Base-by-base conservation (phyloP, 1,140 invertebrate genomes). In the Semibalanus balanoides region DNA sequence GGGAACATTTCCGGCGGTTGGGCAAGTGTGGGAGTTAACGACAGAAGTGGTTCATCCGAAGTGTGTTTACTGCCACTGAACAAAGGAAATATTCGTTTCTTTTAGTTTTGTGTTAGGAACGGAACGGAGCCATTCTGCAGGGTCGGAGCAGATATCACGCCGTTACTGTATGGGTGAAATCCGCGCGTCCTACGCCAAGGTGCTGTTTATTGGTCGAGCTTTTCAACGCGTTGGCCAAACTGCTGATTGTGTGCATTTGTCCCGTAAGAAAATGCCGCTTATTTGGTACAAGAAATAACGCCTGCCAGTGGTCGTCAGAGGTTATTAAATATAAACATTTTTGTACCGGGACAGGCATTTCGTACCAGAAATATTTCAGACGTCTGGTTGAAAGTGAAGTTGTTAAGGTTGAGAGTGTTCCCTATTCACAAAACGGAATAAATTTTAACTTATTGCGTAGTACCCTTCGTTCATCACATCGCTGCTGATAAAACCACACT, bases 21-120 rank as follows among this genome's bases (percentile, higher is more conserved):
- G n/a, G n/a, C 82, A 88, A 87, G 80, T 96, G 94, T 83, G 90
- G 92, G 9, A 87, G 93, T 25, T 91, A 94, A 81, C 92, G 92
- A 70, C 84, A 90, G 31, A 90, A 90, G 81, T 96, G 94, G n/a
- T n/a, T 83, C 93, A 96, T 85, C 91, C 92, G 7, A 88, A 90
- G 76, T 96, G 94, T 83, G 92, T 90, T 83, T 95, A 95, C 84
- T 96, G 94, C 82, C 94, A 96, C 84, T 96, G 85, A 81, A 3
- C 29, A 0, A 70, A 70, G 25, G n/a, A n/a, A n/a, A 27, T 27
- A 40, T 17, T 40, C 35, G 35, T 40, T 40, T n/a, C n/a, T 40
- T 40, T n/a, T n/a, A n/a, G n/a, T n/a, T n/a, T n/a, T n/a, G n/a
- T n/a, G n/a, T n/a, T n/a, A n/a, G n/a, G n/a, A n/a, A n/a, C n/a